Base-by-base conservation (phyloP, 2,888 invertebrate genomes). In the Trissoscelio sp. region DNA sequence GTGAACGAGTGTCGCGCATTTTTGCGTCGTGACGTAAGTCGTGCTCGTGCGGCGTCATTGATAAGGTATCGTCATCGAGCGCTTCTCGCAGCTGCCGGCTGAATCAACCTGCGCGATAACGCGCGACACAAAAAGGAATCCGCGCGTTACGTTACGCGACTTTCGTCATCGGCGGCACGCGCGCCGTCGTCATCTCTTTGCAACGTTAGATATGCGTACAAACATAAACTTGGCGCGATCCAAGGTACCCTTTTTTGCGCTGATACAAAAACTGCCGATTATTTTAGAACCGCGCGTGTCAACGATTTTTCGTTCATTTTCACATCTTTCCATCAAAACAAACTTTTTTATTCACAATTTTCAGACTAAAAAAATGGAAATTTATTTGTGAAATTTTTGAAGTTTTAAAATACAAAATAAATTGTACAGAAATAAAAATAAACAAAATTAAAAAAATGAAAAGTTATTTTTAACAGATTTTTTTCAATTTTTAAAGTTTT, bases 121-220 rank as follows among this genome's bases (percentile, higher is more conserved):
- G 28, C n/a, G 24, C 22, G 58, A 57, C 44, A 51, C 48, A 60
- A 73, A 73, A 72, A 60, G 58, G 22, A 46, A 70, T 48, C 37
- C 58, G 39, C 18, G 51, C 46, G 58, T 72, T 60, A 72, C 72
- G 60, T 53, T 57, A 34, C 44, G 69, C 55, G 48, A n/a, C 37
- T 73, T 73, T 73, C 73, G 73, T 73, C 73, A 73, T 73, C 73
- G 5, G 7, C 22, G 60, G 53, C 72, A 73, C 62, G 73, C 57
- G 69, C 46, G 57, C 46, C 55, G 44, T 46, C 57, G 6, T 57
- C 12, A 12, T 14, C 18, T 53, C 12, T 39, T 37, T 66, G 22
- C 51, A 24, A 67, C 31, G 20, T 37, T 37, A 31, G 34, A 66
- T 66, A 39, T 53, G 53, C 34, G 37, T 66, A 66, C 16, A 64